Base-by-base conservation (phyloP, 2,888 invertebrate species). In the Seira sanloemensis region DNA sequence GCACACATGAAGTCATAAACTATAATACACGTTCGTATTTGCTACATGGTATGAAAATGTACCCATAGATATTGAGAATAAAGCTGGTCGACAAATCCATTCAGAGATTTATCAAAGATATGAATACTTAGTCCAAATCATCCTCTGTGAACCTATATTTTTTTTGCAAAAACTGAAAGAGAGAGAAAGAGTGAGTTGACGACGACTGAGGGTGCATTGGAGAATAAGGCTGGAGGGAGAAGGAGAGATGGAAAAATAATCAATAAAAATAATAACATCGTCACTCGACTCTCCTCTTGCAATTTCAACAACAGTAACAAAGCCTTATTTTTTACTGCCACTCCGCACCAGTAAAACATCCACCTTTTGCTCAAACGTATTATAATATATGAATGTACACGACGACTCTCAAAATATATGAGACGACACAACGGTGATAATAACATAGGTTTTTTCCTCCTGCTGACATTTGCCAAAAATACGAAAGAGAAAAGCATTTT, bases 51-150 rank as follows among this genome's bases (percentile, higher is more conserved):
- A n/a, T n/a, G 21, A 62, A 62, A 19, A n/a, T n/a, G 12, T 21
- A 62, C 62, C 21, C 21, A 5, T 37, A n/a, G 24, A 67, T n/a
- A 68, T 12, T 24, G 1, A 76, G 27, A 54, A 50, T n/a, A 77
- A 77, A 21, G 77, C 67, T n/a, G 77, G 68, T 68, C 68, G 77
- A 68, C 37, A 78, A 78, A 68, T 77, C 77, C 72, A 78, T 83
- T 83, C 73, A 83, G 68, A 77, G 83, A 83, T 83, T 78, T 83
- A 71, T 72, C 73, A 73, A 78, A 77, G 78, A 83, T 77, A 82
- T 78, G 83, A 83, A 78, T 78, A 83, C 78, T 62, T 62, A 68
- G 71, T 83, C 73, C 66, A 75, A 50, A 81, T n/a, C 58, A 27
- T 78, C 37, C 68, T 68, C 27, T 18, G n/a, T n/a, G n/a, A n/a